Evolutionary conservation across 2,113 vertebrate species (phyloP), one percentile per base, ranked within the genome.

Genomic region (Pachypanchax playfairii): DNA sequence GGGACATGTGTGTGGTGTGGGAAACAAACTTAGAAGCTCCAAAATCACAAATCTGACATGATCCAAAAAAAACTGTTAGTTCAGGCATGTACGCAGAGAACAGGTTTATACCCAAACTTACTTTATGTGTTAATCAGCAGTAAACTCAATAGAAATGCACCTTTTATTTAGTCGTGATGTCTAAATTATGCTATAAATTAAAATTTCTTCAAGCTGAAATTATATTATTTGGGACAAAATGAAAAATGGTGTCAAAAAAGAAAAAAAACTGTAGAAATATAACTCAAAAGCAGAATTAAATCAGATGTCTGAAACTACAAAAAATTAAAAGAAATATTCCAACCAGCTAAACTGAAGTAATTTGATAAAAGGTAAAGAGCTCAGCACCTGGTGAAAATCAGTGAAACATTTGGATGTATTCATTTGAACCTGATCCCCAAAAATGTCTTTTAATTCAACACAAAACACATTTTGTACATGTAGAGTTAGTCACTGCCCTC

Each of bases 1-100:
- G 82, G 13, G 97, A 98, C 97, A 99, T 98, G 83, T 98, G 96
- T n/a, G 97, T 99, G 1, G 97, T 99, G 82, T 99, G 97, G 31
- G 95, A 96, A 79, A 97, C 92, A 79, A 99, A 98, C 79, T 93
- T 94, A 13, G 97, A 99, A 22, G 97, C 97, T 41, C 97, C 97
- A 69, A 99, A 99, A 84, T 98, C 97, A 64, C 97, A 99, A 79
- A 99, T 99, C 97, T 98, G 83, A 67, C 54, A 10, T 11, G 48
- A 33, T 33, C 10, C 28, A 51, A 20, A 20, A 5, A 26, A 3
- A 8, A 9, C 24, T 17, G 6, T n/a, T 26, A 48, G 24, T 26
- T 48, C 5, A 36, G 35, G 31, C 3, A 8, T 10, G 12, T 11
- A 6, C 12, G 12, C 31, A 33, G 31, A 7, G 12, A 2, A 33